Evolutionary conservation across 2,113 vertebrate species (phyloP), one percentile per base, ranked within the genome.

Genomic region (Oophaga pumilio): DNA sequence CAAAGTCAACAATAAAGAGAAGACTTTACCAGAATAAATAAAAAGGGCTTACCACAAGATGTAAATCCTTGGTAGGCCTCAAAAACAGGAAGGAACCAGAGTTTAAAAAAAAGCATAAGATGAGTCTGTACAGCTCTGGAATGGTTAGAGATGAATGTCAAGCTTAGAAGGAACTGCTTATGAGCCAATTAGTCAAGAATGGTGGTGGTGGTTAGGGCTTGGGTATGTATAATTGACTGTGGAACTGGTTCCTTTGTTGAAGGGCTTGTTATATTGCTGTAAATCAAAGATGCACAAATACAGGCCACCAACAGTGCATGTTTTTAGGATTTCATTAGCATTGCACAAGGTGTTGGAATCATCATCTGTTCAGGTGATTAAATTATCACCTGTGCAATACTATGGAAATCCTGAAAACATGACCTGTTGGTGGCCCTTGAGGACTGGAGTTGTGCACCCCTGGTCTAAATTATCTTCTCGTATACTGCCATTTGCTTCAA

Each of bases 71-170:
- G 18, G 43, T 50, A 50, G 50, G 43, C 71, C 71, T 74, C 71
- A 74, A 74, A 73, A 74, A 74, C 43, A 50, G 71, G 15, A 43
- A 43, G 24, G 28, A 74, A 74, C 71, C 71, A 74, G 18, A 74
- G 14, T 18, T 43, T 7, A 43, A 9, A 26, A 68, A 68, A 68
- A 68, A 24, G 33, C 26, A 69, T 43, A 5, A 69, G 24, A 69
- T 43, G 33, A 69, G 24, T 12, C 24, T 69, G 66, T 26, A 33
- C 5, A 33, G 13, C 8, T 71, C 8, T 71, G 68, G 26, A 17
- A 50, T 50, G 2, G 33, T 50, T 74, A 10, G 17, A 73, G 33
- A 20, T 3, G 14, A 73, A 13, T 20, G 2, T 71, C 8, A 12
- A 76, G 4, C 4, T 53, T 11, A 8, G 13, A 77, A n/a, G 9